phyloP scores from a whole-genome alignment of 2,797 vertebrate species.

The Halcyon chelicuti region DNA sequence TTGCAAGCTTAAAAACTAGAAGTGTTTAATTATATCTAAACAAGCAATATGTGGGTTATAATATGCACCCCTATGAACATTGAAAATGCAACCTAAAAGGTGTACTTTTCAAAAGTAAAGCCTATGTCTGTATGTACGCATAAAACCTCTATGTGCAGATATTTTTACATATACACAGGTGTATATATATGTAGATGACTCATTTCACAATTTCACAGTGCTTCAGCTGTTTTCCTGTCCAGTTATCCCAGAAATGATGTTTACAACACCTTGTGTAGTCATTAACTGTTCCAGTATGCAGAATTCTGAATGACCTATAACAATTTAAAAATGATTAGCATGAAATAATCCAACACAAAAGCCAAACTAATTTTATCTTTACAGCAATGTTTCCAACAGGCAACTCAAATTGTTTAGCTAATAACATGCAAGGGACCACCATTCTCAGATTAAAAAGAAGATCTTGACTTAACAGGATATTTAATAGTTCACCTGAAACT shows the following conservation, averaged over 20 bases:
- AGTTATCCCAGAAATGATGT: neutral
- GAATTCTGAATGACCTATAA: conserved; percentile 28
- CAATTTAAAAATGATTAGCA: neutral
- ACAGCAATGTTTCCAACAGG: neutral
- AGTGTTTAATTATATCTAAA: neutral
- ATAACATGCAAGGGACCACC: neutral
- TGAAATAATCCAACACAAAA: neutral
- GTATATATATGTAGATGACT: neutral
- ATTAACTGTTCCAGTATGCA: neutral
- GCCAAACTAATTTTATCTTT: neutral
- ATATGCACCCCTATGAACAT: neutral
- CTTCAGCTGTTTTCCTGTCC: neutral
- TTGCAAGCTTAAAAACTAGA: neutral
- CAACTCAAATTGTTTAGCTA: neutral
- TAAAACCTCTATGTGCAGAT: neutral
- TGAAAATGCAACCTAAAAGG: neutral
- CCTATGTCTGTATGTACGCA: neutral
- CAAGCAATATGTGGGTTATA: neutral
- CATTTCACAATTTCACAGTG: neutral
- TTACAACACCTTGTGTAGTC: neutral
- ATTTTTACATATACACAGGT: too few relatives aligned
- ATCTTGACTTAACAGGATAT: neutral
- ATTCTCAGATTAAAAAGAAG: neutral
- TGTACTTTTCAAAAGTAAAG: neutral
- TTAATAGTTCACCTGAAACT: neutral